Percentiles rank a stretch among this genome's conserved stretches.
phyloP scores from a whole-genome alignment of 2,113 vertebrate species.

The Trachemys scripta region DNA sequence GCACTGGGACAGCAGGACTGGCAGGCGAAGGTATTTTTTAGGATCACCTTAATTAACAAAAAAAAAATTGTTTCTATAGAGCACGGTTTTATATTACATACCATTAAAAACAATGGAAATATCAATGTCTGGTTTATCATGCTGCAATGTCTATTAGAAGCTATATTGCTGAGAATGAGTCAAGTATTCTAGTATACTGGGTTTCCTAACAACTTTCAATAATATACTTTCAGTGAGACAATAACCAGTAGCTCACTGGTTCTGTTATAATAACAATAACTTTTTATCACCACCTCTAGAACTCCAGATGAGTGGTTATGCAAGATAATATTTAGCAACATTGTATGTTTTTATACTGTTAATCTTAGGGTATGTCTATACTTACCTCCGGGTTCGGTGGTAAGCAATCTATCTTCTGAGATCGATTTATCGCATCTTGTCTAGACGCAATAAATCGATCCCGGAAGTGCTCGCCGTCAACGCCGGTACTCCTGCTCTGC shows the following conservation, averaged over 20 bases:
- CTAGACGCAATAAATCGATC: too few relatives aligned
- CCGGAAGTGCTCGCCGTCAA: too few relatives aligned
- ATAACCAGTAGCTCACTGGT: not conserved
- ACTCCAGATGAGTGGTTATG: not conserved
- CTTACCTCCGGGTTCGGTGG: too few relatives aligned
- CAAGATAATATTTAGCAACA: not conserved
- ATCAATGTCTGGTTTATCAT: not conserved
- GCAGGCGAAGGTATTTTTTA: slow-evolving; percentile 74
- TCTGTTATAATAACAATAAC: not conserved
- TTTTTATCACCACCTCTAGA: not conserved
- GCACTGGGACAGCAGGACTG: slow-evolving; percentile 73
- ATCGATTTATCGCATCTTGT: too few relatives aligned
- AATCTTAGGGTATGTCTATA: not conserved
- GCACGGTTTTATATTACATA: not conserved
- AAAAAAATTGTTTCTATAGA: not conserved
- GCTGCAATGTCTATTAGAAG: not conserved
- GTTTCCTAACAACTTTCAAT: not conserved
- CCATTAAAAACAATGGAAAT: not conserved
- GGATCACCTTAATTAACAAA: slow-evolving; percentile 75
- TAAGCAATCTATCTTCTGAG: too few relatives aligned
- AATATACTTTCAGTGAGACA: not conserved
- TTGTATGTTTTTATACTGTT: not conserved
- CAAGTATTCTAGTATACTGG: not conserved
- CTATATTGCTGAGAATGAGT: not conserved
- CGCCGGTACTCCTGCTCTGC: too few relatives aligned